Conservation (phyloP, 30 jellyfish, hydroid and myxozoan genomes). For the Catostylus mosaicus region DNA sequence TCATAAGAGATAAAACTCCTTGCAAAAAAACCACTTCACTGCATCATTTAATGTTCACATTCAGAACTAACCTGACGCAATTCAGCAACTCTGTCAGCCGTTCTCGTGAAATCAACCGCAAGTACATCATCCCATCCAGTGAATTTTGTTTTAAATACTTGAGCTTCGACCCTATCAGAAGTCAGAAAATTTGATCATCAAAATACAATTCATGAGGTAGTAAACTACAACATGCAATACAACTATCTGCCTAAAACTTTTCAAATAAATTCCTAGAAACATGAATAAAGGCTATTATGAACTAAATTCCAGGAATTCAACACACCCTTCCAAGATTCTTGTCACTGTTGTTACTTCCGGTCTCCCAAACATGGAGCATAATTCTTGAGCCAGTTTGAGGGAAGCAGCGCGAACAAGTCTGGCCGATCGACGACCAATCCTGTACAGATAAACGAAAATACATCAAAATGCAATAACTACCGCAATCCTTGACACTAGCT, state of each 20-base stretch:
- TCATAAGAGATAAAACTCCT: no score
- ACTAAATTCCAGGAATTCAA: neutral
- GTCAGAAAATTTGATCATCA: neutral
- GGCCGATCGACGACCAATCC: slow-evolving; percentile 99
- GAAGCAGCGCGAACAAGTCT: slow-evolving; percentile 99
- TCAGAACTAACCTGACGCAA: slow-evolving; percentile 74
- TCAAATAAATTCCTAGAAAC: neutral
- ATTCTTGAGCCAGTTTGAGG: slow-evolving; percentile 93
- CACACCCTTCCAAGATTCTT: slow-evolving; percentile 94
- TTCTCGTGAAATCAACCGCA: slow-evolving; percentile 96
- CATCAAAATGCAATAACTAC: no score
- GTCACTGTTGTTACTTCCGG: slow-evolving; percentile 82
- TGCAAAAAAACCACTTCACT: no score
- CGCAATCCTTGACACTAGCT: no score
- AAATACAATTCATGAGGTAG: slow-evolving; percentile 4
- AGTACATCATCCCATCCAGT: slow-evolving; percentile 99
- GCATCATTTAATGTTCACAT: no score
- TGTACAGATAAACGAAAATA: no score
- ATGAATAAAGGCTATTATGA: neutral
- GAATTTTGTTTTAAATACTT: slow-evolving; percentile 92
- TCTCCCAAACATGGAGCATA: slow-evolving; percentile 90
- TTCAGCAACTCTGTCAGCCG: slow-evolving; percentile 90
- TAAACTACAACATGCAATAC: neutral
- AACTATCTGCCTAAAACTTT: neutral
- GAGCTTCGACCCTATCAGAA: slow-evolving; percentile 96